Base-by-base conservation (phyloP, 2,113 vertebrate genomes). In the Menura novaehollandiae region DNA sequence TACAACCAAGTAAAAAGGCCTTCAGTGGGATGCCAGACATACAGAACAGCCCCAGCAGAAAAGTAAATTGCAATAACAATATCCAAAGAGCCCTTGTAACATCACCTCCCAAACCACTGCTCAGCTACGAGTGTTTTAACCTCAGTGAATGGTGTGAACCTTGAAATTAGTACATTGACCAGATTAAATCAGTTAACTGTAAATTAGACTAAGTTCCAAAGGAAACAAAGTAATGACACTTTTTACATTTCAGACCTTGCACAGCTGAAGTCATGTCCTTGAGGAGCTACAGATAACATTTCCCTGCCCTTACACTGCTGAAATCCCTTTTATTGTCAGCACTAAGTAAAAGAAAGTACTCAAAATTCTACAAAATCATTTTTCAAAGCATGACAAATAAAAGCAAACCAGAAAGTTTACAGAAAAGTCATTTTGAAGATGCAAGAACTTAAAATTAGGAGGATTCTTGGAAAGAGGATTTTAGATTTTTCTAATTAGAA, bases 191-290 rank as follows among this genome's bases (percentile, higher is more conserved):
- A 63, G 49, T 43, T 49, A 62, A 77, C 14, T 37, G 30, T 15
- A 37, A 68, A 47, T 47, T 41, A 73, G 27, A 21, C 4, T 15
- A 59, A 71, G 21, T 58, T 75, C 46, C 37, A 73, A 41, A 56
- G 51, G n/a, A 82, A 43, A 85, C 33, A 35, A 83, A 88, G 13
- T 26, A 85, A 53, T 20, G 15, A 7, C 46, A 53, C 14, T 26
- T 88, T 51, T 72, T 68, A 62, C 11, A 46, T 62, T 89, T 74
- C 43, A 83, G 46, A 44, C 13, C 10, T 46, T 49, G 43, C 17
- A n/a, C 2, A 33, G 53, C 7, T 66, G 12, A 81, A 78, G 22
- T 58, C 0, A 0, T 13, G 33, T 46, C 75, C 72, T 76, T 91
- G 35, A 76, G 88, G 43, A 73, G 35, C 33, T 51, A 68, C 22